phyloP scores from a whole-genome alignment of 2,888 invertebrate species.

The Lobophora halterata region DNA sequence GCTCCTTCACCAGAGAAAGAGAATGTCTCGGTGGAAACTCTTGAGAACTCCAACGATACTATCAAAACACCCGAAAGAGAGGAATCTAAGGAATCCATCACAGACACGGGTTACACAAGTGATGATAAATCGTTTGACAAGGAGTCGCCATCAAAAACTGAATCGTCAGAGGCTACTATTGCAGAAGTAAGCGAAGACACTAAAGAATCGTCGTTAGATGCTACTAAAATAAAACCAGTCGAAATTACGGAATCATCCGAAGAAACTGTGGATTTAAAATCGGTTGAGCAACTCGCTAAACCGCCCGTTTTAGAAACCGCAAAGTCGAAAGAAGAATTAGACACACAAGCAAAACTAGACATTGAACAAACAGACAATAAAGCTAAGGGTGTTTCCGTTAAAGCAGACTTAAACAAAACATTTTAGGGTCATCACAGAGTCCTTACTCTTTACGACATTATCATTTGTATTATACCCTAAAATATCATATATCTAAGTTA shows the following conservation, averaged over 20 bases:
- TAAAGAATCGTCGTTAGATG: neutral
- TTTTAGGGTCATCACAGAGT: conserved; percentile 11
- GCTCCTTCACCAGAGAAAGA: conserved; percentile 38
- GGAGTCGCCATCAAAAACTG: conserved; percentile 11
- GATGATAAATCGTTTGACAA: conserved; percentile 25
- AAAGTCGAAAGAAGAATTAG: conserved; percentile 14
- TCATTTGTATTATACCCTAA: conserved; percentile 30
- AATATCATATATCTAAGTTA: conserved; percentile 31
- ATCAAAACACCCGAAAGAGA: conserved; percentile 46
- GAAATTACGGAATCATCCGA: conserved; percentile 6
- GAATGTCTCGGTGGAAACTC: conserved; percentile 36
- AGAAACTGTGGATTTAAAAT: neutral
- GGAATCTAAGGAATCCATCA: conserved; percentile 51
- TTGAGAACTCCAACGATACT: conserved; percentile 44
- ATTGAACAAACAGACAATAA: conserved; percentile 1
- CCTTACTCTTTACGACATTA: conserved; percentile 20
- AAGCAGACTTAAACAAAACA: conserved; percentile 18
- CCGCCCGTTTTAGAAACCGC: conserved; percentile 7
- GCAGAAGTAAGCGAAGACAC: neutral
- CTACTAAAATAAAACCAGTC: neutral
- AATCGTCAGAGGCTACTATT: conserved; percentile 1
- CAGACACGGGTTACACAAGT: conserved; percentile 51
- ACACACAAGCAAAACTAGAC: neutral
- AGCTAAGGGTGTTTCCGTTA: neutral
- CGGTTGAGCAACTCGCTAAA: neutral